Evolutionary conservation across 2,888 invertebrate species (phyloP), one percentile per base, ranked within the genome.

Genomic region (Ecliptopera silaceata): DNA sequence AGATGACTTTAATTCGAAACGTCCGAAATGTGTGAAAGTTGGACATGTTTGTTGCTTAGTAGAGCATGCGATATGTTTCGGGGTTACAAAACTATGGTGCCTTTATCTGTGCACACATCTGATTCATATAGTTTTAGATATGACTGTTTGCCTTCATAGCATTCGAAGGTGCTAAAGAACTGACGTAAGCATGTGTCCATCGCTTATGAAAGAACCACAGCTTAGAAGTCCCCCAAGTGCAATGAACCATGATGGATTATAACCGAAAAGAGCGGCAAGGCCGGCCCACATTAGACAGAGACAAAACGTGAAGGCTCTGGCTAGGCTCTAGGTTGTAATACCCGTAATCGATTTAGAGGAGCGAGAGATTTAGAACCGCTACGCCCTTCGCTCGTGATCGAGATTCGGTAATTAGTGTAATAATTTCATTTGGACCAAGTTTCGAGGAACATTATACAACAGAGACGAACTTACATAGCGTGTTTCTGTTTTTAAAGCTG

Each of bases 381-480:
- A 83, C 84, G 85, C 86, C 84, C 77, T 74, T 67, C 73, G 77
- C 80, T 78, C 83, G 79, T 79, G 80, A 80, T 80, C 82, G 79
- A 81, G 80, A 80, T 84, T 82, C 78, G 82, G 87, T 87, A 87
- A 88, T 87, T 88, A 87, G 85, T 85, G 80, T 86, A 86, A 86
- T 87, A 85, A 86, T 88, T 85, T 84, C 79, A 85, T 86, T 84
- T 82, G 80, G 78, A 70, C 72, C 76, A 69, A 73, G 32, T 11
- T 20, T 4, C 13, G 41, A 42, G 36, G 15, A 42, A 45, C 22
- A 39, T 12, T 39, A 22, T 29, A 32, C 22, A 15, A 45, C n/a
- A 45, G 38, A 43, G 38, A n/a, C n/a, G n/a, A n/a, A n/a, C 11
- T 1, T 13, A 34, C 15, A 15, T 32, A 17, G 36, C 10, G n/a